Conservation (phyloP, 2,113 vertebrate species). For the Cnemophilus loriae region DNA sequence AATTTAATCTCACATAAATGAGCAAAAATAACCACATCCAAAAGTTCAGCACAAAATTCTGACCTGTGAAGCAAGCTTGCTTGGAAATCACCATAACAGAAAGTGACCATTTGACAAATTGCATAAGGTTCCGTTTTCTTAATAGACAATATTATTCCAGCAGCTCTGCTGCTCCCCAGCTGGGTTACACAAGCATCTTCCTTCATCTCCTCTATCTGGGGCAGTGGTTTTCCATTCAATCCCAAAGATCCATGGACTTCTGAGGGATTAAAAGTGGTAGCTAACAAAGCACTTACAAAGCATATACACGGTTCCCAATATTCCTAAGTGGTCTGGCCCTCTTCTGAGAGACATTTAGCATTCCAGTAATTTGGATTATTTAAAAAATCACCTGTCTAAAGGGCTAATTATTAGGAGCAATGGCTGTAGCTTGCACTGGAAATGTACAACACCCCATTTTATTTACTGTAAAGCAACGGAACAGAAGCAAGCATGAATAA, state of each 20-base stretch:
- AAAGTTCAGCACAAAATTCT: neutral
- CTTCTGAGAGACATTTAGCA: neutral
- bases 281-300: neutral
- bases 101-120: neutral
- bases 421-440: neutral
- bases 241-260: neutral
- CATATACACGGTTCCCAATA: neutral
- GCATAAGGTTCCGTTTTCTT: neutral
- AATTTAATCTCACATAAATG: constrained; percentile 40
- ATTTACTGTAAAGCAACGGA: neutral
- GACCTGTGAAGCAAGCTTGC: neutral
- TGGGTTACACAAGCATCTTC: neutral
- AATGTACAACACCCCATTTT: neutral
- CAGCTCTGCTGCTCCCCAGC: neutral
- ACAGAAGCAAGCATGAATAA: neutral
- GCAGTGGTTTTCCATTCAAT: neutral
- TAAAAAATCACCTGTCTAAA: neutral
- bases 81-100: neutral
- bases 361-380: neutral
- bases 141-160: neutral
- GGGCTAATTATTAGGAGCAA: neutral
- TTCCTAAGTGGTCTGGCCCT: neutral
- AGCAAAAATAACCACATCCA: neutral
- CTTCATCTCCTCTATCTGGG: neutral
- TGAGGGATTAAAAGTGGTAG: neutral